Percentiles rank a stretch among this genome's conserved stretches.
Conservation (phyloP, 2,113 vertebrate genomes). For the Centrocercus urophasianus region DNA sequence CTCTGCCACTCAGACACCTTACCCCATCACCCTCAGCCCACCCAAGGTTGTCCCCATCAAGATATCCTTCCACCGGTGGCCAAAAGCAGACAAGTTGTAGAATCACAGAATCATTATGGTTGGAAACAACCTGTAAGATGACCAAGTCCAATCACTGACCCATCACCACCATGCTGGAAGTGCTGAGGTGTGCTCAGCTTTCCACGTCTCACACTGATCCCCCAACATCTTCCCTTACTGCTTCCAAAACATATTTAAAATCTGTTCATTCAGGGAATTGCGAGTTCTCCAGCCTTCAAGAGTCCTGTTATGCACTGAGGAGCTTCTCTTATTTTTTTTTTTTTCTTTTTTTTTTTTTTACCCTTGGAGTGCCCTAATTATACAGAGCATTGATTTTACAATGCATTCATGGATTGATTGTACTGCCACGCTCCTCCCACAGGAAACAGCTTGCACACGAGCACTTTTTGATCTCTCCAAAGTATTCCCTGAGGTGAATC, state of each 20-base stretch:
- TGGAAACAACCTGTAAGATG: no score
- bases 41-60: not conserved
- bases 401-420: constrained; percentile 92
- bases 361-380: constrained; percentile 96
- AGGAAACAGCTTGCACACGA: constrained; percentile 80
- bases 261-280: constrained; percentile 13
- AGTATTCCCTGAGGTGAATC: constrained; percentile 76
- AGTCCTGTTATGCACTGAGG: constrained; percentile 71
- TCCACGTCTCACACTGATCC: not conserved
- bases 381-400: constrained; percentile 96
- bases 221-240: not conserved
- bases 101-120: no score
- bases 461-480: constrained; percentile 77
- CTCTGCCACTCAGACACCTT: not conserved
- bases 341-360: constrained; percentile 73
- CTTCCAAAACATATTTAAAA: not conserved
- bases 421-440: constrained; percentile 82
- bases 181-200: not conserved
- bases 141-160: no score
- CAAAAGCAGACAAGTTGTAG: not conserved
- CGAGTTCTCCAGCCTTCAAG: constrained; percentile 62
- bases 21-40: not conserved
- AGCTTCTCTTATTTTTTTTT: constrained; percentile 34
- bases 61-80: not conserved
- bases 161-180: not conserved